phyloP scores from a whole-genome alignment of 2,797 vertebrate species.

The Propithecus perrieri region DNA sequence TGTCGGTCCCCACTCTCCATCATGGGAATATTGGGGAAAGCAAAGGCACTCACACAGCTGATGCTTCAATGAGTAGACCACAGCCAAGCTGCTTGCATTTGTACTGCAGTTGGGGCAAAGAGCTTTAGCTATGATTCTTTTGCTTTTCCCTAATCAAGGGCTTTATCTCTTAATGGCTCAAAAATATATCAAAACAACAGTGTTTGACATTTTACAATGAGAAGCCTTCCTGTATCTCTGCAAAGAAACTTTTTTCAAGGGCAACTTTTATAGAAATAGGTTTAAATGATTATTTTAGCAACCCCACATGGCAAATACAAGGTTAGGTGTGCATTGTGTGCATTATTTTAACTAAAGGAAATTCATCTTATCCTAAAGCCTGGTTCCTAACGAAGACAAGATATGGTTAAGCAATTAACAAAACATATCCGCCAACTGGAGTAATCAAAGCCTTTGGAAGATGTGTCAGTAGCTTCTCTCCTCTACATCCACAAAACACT shows the following conservation, averaged over 20 bases:
- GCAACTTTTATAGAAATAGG: background rate
- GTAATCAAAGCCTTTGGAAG: background rate
- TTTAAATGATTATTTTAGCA: conserved; percentile 22
- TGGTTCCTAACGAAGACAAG: background rate
- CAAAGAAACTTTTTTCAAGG: conserved; percentile 64
- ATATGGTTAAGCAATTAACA: background rate
- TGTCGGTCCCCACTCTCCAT: background rate
- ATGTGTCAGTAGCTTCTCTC: background rate
- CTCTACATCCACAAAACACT: background rate
- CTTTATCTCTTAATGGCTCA: conserved; percentile 18
- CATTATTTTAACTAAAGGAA: background rate
- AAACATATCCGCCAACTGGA: background rate
- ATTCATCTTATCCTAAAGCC: background rate
- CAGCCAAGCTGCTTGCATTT: background rate
- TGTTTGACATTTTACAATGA: background rate
- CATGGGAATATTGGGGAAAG: background rate
- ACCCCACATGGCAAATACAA: background rate
- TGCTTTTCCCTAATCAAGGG: background rate
- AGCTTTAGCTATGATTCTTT: background rate
- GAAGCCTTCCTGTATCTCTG: background rate
- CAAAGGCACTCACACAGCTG: background rate
- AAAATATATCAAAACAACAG: background rate
- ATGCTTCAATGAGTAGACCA: too few species aligned
- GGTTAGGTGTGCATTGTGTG: background rate
- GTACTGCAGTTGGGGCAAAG: background rate